Base-by-base conservation (phyloP, 1,140 invertebrate species). In the Mizuhopecten yessoensis region DNA sequence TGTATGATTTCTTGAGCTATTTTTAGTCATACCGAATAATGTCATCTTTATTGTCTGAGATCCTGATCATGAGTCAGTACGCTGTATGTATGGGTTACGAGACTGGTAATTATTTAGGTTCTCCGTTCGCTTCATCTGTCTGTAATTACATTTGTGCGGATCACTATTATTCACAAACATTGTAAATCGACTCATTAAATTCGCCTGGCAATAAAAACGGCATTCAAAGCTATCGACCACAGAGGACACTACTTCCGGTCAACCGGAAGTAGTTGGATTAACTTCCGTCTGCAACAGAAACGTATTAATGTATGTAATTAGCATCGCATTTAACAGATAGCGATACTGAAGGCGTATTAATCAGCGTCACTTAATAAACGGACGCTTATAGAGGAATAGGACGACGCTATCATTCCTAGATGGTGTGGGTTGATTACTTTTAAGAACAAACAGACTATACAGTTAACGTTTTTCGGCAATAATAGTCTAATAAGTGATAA, bases 111-210 rank as follows among this genome's bases (percentile, higher is more conserved):
- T 75, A 75, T 75, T 75, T 23, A 29, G 57, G 23, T 29, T 75
- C n/a, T n/a, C n/a, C 23, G 23, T 75, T 75, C 57, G 57, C 57
- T 75, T 75, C 1, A n/a, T 75, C 9, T 29, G 57, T 75, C 57
- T 75, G 57, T 75, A 75, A 75, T 75, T 75, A 75, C 57, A 75
- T 75, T 75, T 29, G n/a, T 29, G 0, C 57, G 23, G 57, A 75
- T 75, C 57, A 75, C 23, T 75, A 75, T 75, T 29, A 75, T 75
- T 75, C 57, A 9, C 57, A 75, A 75, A 75, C 57, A 75, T 75
- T 75, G 57, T 75, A 75, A 75, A 75, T 75, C 57, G 57, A 75
- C n/a, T 75, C 57, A 75, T 75, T 75, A 75, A 75, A 75, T 75
- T 7, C n/a, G 57, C n/a, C 57, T n/a, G n/a, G 57, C 57, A 75